Evolutionary conservation across 1,140 invertebrate genomes (phyloP), one percentile per base, ranked within the genome.

Genomic region (Phocides pigmalion): DNA sequence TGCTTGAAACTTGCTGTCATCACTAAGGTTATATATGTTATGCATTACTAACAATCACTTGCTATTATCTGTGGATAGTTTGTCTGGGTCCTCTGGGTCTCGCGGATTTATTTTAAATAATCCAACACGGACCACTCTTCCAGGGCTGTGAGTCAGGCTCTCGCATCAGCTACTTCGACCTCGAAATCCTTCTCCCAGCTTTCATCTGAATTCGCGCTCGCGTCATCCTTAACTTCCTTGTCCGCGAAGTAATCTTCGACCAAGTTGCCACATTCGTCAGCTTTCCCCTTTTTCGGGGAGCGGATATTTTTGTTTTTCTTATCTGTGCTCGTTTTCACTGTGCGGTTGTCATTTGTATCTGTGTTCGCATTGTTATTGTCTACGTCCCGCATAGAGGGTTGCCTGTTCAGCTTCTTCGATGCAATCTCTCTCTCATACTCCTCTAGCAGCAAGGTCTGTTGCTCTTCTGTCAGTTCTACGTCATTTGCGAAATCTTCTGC

Each of bases 381-480:
- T 4, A 77, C 39, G 17, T 88, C 84, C 1, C 68, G 66, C 8
- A 70, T 59, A 3, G 75, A 66, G 9, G 74, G 76, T n/a, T 35
- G 47, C 64, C 78, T 84, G 3, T 69, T 66, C 49, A 74, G 68
- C 61, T 91, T 89, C 54, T 89, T 92, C 3, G 77, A 76, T 0
- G 88, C 70, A 49, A 91, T 91, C 64, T 89, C 88, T 42, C 69
- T 86, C 32, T 93, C 93, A 72, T 94, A 94, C 77, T 93, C 93
- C 75, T 94, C 93, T 70, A 94, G 79, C 62, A 93, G 86, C 71
- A 93, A 81, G 0, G 85, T 94, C 69, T 94, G 93, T 69, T 94
- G 92, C 84, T 94, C 93, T 72, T 94, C 93, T 3, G 93, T 93
- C 12, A 94, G 79, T 84, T 93, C 93, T 16, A 94, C 85, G 75